Base-by-base conservation (phyloP, 2,888 invertebrate species). In the Ctena decussata region DNA sequence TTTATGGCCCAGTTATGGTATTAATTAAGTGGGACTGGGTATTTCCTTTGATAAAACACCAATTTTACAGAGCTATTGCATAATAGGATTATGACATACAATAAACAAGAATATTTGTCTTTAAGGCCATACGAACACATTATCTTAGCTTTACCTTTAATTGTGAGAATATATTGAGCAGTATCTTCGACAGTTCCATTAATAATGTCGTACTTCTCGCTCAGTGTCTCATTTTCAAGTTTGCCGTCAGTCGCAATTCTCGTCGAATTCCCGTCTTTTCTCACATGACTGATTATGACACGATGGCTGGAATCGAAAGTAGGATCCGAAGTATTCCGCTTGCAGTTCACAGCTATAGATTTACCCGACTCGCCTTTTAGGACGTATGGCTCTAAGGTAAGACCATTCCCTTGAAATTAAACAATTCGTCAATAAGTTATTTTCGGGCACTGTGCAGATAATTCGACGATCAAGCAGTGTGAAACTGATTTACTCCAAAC, bases 301-400 rank as follows among this genome's bases (percentile, higher is more conserved):
- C 74, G 41, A 32, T 65, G 65, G 35, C 18, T 65, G 8, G 27
- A 3, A 44, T 46, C 72, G 24, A 41, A 69, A 8, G 46, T 49
- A 0, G 39, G 41, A 21, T 53, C 39, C 8, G 87, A 77, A 18
- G 77, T 75, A 46, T 85, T 84, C 21, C 70, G 77, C 80, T 82
- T 80, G 39, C 87, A 87, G 73, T 80, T 87, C 27, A 87, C 72
- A 24, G 82, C 80, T 0, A 87, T 75, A 24, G 72, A 80, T 32
- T 71, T 77, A 0, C 77, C 75, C 2, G 53, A 24, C 18, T 75
- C 73, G 0, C 73, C 84, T 44, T 44, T 69, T 1, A 84, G 46
- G 46, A 49, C 77, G 70, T 87, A 87, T 6, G 87, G 87, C 11
- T 74, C 80, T 1, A 87, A 27, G 12, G 84, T 78, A 15, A 87